Evolutionary conservation across 1,140 invertebrate genomes (phyloP).

Genomic region (Bilobella aurantiaca): DNA sequence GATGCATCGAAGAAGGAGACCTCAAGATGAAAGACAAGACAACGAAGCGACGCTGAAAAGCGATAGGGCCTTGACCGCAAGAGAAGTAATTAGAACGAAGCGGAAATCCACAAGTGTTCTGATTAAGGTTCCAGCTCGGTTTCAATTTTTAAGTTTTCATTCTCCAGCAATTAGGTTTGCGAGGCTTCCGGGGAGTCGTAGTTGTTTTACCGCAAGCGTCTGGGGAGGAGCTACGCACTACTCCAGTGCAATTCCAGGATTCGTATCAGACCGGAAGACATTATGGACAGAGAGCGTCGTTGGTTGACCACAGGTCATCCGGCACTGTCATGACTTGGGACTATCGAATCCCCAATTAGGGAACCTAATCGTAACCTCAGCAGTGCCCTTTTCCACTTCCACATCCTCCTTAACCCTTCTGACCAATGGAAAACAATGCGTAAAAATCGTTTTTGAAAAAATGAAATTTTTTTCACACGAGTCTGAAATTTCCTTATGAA

Average conservation of each 20-base stretch:
- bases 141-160: neutral
- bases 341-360: neutral
- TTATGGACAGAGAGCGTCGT: too few species aligned
- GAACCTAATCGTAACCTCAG: neutral
- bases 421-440: too few species aligned
- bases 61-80: too few species aligned
- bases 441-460: too few species aligned
- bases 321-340: too few species aligned
- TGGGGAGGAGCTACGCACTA: neutral
- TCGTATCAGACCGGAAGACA: neutral
- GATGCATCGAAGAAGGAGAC: too few species aligned
- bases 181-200: constrained; percentile 6
- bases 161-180: neutral
- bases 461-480: too few species aligned
- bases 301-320: constrained; percentile 1
- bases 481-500: too few species aligned
- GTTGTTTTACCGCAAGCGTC: neutral
- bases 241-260: neutral
- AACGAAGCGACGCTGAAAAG: too few species aligned
- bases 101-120: neutral
- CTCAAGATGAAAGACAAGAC: too few species aligned
- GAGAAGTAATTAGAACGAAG: neutral
- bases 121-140: constrained; percentile 3
- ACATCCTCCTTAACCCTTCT: neutral
- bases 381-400: neutral